Evolutionary conservation across 2,113 vertebrate species (phyloP).

Genomic region (Phoxinus phoxinus): DNA sequence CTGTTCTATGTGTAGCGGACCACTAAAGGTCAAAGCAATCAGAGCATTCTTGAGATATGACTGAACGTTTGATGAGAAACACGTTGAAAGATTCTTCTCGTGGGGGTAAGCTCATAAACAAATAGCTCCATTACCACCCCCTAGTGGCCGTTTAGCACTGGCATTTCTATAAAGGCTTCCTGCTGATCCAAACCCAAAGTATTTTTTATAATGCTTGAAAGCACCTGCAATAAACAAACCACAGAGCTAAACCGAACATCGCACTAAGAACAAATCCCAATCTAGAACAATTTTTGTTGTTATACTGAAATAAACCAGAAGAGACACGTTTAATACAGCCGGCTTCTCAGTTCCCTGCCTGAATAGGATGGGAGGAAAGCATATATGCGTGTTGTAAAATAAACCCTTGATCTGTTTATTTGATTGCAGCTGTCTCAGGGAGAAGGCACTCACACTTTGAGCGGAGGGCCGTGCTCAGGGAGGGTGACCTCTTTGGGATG

Average conservation of each 20-base stretch:
- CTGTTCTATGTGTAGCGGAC: constrained; percentile 2
- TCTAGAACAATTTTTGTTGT: neutral
- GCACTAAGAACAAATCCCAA: neutral
- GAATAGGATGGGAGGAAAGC: constrained; percentile 42
- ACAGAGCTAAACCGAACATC: constrained; percentile 4
- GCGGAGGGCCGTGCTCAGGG: constrained; percentile 6
- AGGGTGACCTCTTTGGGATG: constrained; percentile 66
- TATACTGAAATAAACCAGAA: constrained; percentile 35
- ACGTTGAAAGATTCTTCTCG: constrained; percentile 35
- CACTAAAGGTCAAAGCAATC: constrained; percentile 39
- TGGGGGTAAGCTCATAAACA: constrained; percentile 8
- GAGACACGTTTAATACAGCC: constrained; percentile 35
- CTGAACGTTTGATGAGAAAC: constrained; percentile 45
- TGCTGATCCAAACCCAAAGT: neutral
- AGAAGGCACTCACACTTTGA: constrained; percentile 52
- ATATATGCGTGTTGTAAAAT: constrained; percentile 58
- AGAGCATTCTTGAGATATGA: constrained; percentile 46
- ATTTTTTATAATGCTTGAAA: constrained; percentile 33
- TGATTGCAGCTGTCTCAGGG: constrained; percentile 68
- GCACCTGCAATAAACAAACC: constrained; percentile 9
- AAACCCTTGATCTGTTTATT: constrained; percentile 65
- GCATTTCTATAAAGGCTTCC: neutral
- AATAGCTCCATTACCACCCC: constrained; percentile 45
- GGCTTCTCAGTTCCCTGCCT: constrained; percentile 25
- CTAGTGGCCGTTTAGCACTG: constrained; percentile 46